A percentile compares a stretch with the other conserved stretches of the same genome.
Conservation (phyloP, 2,888 invertebrate species). For the Beris chalybata region DNA sequence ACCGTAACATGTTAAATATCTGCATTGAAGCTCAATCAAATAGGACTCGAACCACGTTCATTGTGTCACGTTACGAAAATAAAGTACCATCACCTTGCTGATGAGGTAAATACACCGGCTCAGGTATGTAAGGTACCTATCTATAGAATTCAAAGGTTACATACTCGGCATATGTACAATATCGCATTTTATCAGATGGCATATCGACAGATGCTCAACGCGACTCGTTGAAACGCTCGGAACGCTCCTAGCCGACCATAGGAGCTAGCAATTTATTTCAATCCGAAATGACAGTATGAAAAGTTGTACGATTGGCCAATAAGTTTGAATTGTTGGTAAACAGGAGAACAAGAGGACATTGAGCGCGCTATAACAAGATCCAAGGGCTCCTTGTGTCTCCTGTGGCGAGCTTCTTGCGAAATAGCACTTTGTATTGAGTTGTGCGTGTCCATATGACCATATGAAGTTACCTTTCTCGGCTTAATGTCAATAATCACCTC, state of each 20-base stretch:
- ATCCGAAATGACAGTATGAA: conserved; percentile 30
- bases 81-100: conserved; percentile 17
- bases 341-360: conserved; percentile 16
- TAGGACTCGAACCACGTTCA: conserved; percentile 9
- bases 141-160: too few species aligned
- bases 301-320: conserved; percentile 24
- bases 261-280: conserved; percentile 26
- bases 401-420: conserved; percentile 12
- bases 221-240: too few species aligned
- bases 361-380: conserved; percentile 9
- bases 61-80: conserved; percentile 28
- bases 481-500: conserved; percentile 31
- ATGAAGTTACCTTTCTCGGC: neutral
- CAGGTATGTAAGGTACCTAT: too few species aligned
- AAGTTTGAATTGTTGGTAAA: conserved; percentile 28
- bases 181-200: too few species aligned
- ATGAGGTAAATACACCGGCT: neutral
- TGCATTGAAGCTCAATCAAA: conserved; percentile 27
- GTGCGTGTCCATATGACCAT: too few species aligned
- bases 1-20: conserved; percentile 3
- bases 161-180: too few species aligned
- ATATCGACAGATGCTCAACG: too few species aligned
- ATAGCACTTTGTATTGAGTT: conserved; percentile 1
- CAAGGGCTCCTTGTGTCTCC: conserved; percentile 25
- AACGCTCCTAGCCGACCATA: too few species aligned